phyloP scores from a whole-genome alignment of 2,797 vertebrate species.

The Scyliorhinus canicula region DNA sequence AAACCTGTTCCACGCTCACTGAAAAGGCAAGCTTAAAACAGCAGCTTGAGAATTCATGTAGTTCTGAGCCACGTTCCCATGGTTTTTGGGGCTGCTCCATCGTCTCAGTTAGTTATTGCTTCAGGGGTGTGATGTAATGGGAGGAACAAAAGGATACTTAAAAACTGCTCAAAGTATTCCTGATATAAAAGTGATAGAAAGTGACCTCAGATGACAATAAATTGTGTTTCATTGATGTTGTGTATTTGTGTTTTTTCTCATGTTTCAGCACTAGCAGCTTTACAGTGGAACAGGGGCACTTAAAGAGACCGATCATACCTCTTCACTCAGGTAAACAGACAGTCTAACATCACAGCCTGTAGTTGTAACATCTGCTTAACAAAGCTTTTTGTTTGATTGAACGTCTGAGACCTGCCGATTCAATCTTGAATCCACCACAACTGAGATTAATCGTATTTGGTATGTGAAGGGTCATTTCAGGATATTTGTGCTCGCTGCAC shows the following conservation, averaged over 20 bases:
- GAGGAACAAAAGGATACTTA: background rate
- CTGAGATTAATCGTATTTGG: background rate
- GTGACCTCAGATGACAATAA: background rate
- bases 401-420: too few relatives aligned
- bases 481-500: background rate
- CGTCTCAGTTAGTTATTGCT: background rate
- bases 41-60: background rate
- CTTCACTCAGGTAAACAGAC: too few relatives aligned
- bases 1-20: background rate
- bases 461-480: background rate
- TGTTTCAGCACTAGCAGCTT: too few relatives aligned
- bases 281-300: too few relatives aligned
- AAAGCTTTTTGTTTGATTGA: too few relatives aligned
- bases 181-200: background rate
- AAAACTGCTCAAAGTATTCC: background rate
- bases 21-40: background rate
- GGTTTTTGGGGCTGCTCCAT: background rate
- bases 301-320: too few relatives aligned
- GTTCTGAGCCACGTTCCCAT: background rate
- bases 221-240: too few relatives aligned
- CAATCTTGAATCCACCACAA: too few relatives aligned
- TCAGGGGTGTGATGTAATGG: background rate
- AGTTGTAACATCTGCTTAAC: too few relatives aligned
- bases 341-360: too few relatives aligned
- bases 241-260: too few relatives aligned